Base-by-base conservation (phyloP, 2,113 vertebrate genomes). In the Climacteris rufus region DNA sequence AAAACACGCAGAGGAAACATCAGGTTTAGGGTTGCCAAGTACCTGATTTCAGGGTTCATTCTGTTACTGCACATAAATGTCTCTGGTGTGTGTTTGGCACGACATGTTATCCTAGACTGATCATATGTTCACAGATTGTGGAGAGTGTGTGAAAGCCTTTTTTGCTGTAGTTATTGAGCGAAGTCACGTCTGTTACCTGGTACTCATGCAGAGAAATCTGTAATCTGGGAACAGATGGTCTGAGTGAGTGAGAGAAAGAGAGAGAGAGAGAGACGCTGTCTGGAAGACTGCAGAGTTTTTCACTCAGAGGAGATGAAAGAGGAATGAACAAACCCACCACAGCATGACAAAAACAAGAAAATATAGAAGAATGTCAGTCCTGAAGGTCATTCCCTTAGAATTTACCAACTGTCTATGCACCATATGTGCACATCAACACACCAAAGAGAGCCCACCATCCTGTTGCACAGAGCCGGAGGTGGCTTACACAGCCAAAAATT, bases 111-210 rank as follows among this genome's bases (percentile, higher is more conserved):
- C 94, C 85, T 97, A 97, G 94, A 97, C 96, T 90, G 91, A 97
- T 98, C 96, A 95, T 97, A 97, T 97, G 97, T 97, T 97, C 97
- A 96, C 97, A 97, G 96, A 97, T 96, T 89, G 90, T 8, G 9
- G 89, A 91, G 85, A 90, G 96, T 70, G 93, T 96, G 90, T 92
- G 96, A 94, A 97, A 97, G 97, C 90, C 84, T 95, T 97, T 97
- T 97, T 93, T 93, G 44, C 95, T 95, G 70, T 92, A 93, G 91
- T 96, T 92, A 96, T 64, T 96, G 97, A 95, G 90, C 70, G 2
- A 94, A 98, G 92, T 86, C 75, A 68, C n/a, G 70, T 97, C 96
- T 98, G 96, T 78, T 97, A 97, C 97, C 97, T 98, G 97, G 97
- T 97, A 91, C 75, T 92, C 97, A 94, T 75, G 96, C 94, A 97